Base-by-base conservation (phyloP, 2,888 invertebrate genomes). In the Noctuana brunneofusca region DNA sequence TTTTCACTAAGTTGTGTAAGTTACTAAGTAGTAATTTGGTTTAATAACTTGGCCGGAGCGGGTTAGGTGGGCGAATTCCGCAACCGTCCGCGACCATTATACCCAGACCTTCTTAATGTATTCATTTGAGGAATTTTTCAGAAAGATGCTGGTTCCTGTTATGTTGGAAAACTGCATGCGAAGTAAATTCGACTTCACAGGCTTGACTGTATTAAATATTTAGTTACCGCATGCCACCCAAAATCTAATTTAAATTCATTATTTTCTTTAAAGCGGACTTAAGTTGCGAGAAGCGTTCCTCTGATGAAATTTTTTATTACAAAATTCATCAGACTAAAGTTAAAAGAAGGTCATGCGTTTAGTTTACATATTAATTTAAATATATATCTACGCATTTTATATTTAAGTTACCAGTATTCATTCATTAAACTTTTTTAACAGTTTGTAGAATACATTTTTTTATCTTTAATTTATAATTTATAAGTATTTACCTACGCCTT, bases 71-170 rank as follows among this genome's bases (percentile, higher is more conserved):
- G 24, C 59, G 35, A 60, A 60, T 60, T 54, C 46, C 59, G 46
- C 53, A 16, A n/a, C 54, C 53, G 43, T 52, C 50, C 12, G 30
- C 53, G 46, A 35, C 60, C 60, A 54, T 48, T 60, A 54, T 60
- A 53, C 27, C 14, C n/a, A 54, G 60, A 54, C 53, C 60, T 60
- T 32, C 48, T 35, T 60, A 54, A 60, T 60, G 54, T 60, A 54
- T 60, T 54, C 60, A 60, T 60, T 60, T 60, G 48, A 48, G 60
- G 54, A 54, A 48, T 60, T 60, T 60, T 53, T 59, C 53, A 59
- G 53, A 53, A 53, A 53, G 32, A 22, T 32, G 32, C 53, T 16
- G 43, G 59, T 16, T 53, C 59, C 46, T 24, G 53, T 16, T 59
- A 53, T 53, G 46, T 27, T 60, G 54, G 60, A 30, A 32, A 48